Evolutionary conservation across 2,888 invertebrate species (phyloP), one percentile per base, ranked within the genome.

Genomic region (Ochropleura plecta): DNA sequence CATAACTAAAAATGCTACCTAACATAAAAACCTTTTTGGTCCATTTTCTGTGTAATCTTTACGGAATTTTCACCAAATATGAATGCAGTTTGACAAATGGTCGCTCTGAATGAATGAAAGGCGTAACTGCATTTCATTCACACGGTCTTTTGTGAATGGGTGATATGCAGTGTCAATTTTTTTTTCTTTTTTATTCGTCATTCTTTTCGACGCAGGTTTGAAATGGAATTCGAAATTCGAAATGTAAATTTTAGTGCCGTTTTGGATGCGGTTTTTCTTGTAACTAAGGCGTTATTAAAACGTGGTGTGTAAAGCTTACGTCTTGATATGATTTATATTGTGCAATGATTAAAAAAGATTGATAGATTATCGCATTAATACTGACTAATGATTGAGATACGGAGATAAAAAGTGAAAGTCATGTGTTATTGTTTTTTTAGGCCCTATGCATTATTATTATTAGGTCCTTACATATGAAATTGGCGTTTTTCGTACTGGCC

Each of bases 111-210:
- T 59, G 82, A 70, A 79, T 67, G 66, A 51, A 62, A 48, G 8
- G 48, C 67, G 59, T 68, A 68, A 46, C 62, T 82, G 53, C 70
- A 77, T 68, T 70, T 55, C 76, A 75, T 79, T 81, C 76, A 63
- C 59, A 77, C 59, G 18, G 65, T 57, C n/a, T 49, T 73, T 51
- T 40, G 49, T 68, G 59, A 68, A 78, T 55, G 68, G 40, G 1
- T 67, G 66, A 66, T 55, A 51, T n/a, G 30, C 12, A 55, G 76
- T 46, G 10, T 57, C 40, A 8, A 18, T 6, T 48, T 69, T 66
- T 63, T 65, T 16, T 51, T 40, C 0, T 10, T 51, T 76, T 76
- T 48, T 49, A n/a, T 57, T 20, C 18, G 51, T 12, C 12, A 62
- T 49, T 81, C 48, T 75, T 66, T 81, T 16, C 55, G 16, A 9